phyloP scores from a whole-genome alignment of 92 coral and sea anemone species.

The Parazoanthus atlanticus region DNA sequence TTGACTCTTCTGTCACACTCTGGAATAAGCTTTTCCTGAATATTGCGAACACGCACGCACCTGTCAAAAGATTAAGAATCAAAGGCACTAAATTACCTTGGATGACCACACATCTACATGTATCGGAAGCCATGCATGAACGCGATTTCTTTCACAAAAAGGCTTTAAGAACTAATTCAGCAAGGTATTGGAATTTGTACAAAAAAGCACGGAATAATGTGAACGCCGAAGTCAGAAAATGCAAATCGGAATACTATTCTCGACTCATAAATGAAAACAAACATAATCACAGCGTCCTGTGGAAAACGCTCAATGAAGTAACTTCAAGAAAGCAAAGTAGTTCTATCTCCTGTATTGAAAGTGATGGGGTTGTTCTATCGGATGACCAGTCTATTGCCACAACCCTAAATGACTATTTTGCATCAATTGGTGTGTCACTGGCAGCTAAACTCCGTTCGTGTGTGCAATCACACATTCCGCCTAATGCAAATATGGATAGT shows the following conservation, averaged over 20 bases:
- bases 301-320: conserved; percentile 48
- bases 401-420: conserved; percentile 45
- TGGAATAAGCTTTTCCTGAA: conserved; percentile 26
- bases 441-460: background rate
- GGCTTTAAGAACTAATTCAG: background rate
- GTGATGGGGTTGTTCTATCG: conserved; percentile 33
- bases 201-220: conserved; percentile 16
- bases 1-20: background rate
- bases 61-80: conserved; percentile 13
- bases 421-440: conserved; percentile 15
- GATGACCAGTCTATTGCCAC: conserved; percentile 41
- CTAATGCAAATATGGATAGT: conserved; percentile 13
- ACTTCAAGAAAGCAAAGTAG: conserved; percentile 33
- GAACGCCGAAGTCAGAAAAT: background rate
- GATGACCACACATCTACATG: conserved; percentile 42
- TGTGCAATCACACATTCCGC: conserved; percentile 8
- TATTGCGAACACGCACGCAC: conserved; percentile 42
- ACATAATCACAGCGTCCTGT: conserved; percentile 14
- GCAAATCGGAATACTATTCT: conserved; percentile 5
- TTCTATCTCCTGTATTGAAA: conserved; percentile 35
- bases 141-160: background rate
- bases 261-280: conserved; percentile 15
- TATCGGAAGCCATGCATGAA: conserved; percentile 25
- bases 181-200: background rate
- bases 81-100: conserved; percentile 38